phyloP scores from a whole-genome alignment of 2,888 invertebrate genomes.

The Caenorhabditis zanzibari region DNA sequence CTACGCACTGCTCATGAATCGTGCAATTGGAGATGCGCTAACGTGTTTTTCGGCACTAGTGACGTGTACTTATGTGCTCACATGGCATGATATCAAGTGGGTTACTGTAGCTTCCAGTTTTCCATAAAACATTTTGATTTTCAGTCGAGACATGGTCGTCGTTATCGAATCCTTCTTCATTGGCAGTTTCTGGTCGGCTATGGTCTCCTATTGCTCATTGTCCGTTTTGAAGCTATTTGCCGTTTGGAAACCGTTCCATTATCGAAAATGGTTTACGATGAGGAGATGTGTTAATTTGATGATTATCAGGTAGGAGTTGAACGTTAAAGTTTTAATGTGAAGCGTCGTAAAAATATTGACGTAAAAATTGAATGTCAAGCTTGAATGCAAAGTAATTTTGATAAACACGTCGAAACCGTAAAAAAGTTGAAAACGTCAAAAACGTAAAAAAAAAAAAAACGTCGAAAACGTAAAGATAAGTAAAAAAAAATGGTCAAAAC shows the following conservation, averaged over 20 bases:
- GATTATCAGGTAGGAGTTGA: conserved; percentile 76
- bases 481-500: too few species aligned
- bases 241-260: conserved; percentile 80
- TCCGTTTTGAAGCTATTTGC: conserved; percentile 79
- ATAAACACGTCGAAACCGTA: too few species aligned
- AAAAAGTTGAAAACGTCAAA: too few species aligned
- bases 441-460: too few species aligned
- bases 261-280: conserved; percentile 81
- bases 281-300: conserved; percentile 79
- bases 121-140: conserved; percentile 31
- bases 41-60: conserved; percentile 75
- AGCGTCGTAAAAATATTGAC: too few species aligned
- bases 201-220: conserved; percentile 79
- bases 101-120: conserved; percentile 8
- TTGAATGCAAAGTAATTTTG: too few species aligned
- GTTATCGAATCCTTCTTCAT: conserved; percentile 79
- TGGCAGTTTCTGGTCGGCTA: conserved; percentile 79
- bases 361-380: too few species aligned
- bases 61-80: conserved; percentile 74
- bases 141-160: conserved; percentile 79
- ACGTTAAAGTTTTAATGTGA: too few species aligned
- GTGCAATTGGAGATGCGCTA: conserved; percentile 81
- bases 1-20: conserved; percentile 81
- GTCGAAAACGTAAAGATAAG: too few species aligned
- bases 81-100: conserved; percentile 78